Evolutionary conservation across 2,113 vertebrate genomes (phyloP).

Genomic region (Eptatretus burgeri): DNA sequence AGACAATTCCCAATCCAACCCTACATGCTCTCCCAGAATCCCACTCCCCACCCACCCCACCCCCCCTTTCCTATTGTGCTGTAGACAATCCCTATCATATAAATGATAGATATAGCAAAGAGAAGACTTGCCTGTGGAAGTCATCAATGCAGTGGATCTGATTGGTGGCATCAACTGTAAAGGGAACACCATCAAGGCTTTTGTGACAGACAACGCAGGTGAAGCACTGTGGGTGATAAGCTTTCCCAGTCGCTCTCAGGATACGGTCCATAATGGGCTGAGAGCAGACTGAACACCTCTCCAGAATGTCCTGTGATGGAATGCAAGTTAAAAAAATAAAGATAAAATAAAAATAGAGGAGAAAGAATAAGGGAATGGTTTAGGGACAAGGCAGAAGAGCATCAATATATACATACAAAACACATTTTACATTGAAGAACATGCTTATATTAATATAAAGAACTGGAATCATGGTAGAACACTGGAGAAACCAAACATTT

Average conservation of each 20-base stretch:
- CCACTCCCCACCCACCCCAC: too few species aligned
- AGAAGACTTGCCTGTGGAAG: conserved; percentile 59
- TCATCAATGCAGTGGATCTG: conserved; percentile 98
- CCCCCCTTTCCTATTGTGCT: too few species aligned
- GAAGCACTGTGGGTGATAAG: conserved; percentile 93
- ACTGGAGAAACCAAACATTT: too few species aligned
- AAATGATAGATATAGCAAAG: too few species aligned
- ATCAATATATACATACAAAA: neutral
- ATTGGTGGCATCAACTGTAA: conserved; percentile 70
- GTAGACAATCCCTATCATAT: too few species aligned
- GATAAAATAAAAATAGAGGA: too few species aligned
- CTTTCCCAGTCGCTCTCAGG: conserved; percentile 72
- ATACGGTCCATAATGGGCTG: conserved; percentile 96
- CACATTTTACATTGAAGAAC: neutral
- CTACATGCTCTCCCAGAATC: too few species aligned
- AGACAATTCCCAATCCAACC: too few species aligned
- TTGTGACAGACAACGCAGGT: conserved; percentile 78
- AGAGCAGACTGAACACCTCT: conserved; percentile 61
- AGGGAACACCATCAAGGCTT: conserved; percentile 84
- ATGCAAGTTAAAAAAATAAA: conserved; percentile 7
- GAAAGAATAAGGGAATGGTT: neutral
- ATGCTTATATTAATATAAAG: too few species aligned
- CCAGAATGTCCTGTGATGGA: conserved; percentile 52
- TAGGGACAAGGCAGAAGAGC: neutral
- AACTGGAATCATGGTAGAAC: too few species aligned